phyloP scores from a whole-genome alignment of 1,140 invertebrate species.

The Drosophila punjabiensis region DNA sequence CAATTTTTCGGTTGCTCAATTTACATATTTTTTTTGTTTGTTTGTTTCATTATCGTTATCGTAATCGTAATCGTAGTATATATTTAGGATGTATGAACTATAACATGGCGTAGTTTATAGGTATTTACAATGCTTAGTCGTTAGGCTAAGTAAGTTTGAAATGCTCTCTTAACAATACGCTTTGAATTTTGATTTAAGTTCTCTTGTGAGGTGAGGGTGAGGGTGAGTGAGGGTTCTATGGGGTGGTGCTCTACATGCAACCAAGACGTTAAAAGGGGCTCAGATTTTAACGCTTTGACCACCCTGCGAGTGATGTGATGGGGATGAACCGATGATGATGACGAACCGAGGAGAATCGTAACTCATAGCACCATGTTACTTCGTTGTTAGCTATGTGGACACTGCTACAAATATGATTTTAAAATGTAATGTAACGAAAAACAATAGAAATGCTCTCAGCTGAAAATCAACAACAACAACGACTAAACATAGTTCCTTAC shows the following conservation, averaged over 20 bases:
- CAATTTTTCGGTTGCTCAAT: constrained; percentile 75
- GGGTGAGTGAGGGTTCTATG: constrained; percentile 8
- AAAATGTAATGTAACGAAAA: constrained; percentile 37
- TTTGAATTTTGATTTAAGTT: constrained; percentile 48
- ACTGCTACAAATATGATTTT: constrained; percentile 27
- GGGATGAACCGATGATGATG: constrained; percentile 27
- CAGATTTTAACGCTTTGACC: constrained; percentile 80
- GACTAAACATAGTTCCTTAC: constrained; percentile 29
- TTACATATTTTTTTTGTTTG: constrained; percentile 55
- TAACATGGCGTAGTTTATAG: constrained; percentile 48
- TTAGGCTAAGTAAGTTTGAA: constrained; percentile 45
- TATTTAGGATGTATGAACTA: constrained; percentile 46
- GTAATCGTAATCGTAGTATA: constrained; percentile 36
- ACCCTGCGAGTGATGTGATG: constrained; percentile 25
- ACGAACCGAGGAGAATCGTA: constrained; percentile 51
- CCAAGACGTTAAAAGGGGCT: constrained; percentile 83
- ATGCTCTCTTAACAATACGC: constrained; percentile 40
- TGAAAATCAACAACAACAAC: constrained; percentile 51
- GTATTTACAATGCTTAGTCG: constrained; percentile 62
- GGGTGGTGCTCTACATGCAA: constrained; percentile 41
- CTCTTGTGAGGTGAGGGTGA: background rate
- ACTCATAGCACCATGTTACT: constrained; percentile 84
- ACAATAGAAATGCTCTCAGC: constrained; percentile 22
- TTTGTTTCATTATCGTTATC: constrained; percentile 14
- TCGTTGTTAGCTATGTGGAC: constrained; percentile 74